Evolutionary conservation across 2,113 vertebrate genomes (phyloP).

Genomic region (Rhinoptilus africanus): DNA sequence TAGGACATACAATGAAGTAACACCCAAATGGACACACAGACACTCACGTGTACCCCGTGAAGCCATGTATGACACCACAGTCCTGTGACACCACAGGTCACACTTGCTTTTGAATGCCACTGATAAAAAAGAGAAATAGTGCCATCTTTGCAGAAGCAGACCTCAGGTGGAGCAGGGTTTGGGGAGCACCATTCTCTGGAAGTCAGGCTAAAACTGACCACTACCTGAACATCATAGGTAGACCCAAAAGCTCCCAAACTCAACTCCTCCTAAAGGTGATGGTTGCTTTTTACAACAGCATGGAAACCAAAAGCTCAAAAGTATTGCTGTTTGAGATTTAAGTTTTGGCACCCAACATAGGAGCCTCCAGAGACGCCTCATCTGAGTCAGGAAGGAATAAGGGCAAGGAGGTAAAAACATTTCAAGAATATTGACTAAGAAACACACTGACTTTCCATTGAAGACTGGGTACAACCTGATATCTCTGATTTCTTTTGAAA

Average conservation of each 20-base stretch:
- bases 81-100: background rate
- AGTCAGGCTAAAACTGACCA: background rate
- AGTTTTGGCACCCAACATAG: background rate
- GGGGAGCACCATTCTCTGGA: rapidly evolving
- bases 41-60: background rate
- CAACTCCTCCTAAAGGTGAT: background rate
- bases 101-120: background rate
- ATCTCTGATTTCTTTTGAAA: background rate
- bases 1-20: background rate
- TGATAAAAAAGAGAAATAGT: background rate
- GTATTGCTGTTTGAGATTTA: background rate
- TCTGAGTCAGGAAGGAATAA: background rate
- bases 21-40: background rate
- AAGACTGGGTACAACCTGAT: background rate
- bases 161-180: rapidly evolving
- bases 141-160: background rate
- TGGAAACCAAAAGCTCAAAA: background rate
- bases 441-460: background rate
- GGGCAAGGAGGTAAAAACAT: background rate
- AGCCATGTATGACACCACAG: background rate
- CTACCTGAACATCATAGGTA: background rate
- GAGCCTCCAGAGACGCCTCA: background rate
- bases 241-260: background rate
- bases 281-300: background rate
- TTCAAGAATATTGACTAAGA: background rate